Base-by-base conservation (phyloP, 92 coral and sea anemone species). In the Parazoanthus swiftii region DNA sequence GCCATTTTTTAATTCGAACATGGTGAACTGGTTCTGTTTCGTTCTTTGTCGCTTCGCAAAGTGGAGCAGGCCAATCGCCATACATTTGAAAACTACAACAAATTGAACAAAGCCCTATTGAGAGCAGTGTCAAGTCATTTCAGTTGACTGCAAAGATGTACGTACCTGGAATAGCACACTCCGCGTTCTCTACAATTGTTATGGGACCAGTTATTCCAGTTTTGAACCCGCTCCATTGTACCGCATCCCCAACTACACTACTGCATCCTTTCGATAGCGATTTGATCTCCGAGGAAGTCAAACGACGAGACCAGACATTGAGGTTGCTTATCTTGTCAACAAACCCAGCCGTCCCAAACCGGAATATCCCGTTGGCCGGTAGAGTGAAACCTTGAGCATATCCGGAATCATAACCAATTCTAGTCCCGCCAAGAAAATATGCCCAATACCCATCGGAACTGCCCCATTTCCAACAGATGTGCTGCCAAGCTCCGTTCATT, bases 211-310 rank as follows among this genome's bases (percentile, higher is more conserved):
- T 63, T 51, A 58, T 35, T 56, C 85, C 85, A 63, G 35, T 81
- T 33, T 74, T 81, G 51, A 81, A 81, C 13, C 73, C 73, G 14
- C 74, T 58, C 85, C 85, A 81, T 54, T 59, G 85, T 54, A 81
- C 85, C 16, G 72, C 37, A 21, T 81, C 85, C 3, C 85, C 85
- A 16, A 35, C 74, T 13, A 36, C 71, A 14, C 5, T 63, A 36
- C 73, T 66, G 74, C 85, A 81, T 2, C 85, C 85, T 42, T 81
- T 81, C 18, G 50, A 81, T 8, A 81, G 48, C 54, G 85, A 74
- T 20, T 14, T 5, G 14, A 81, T 58, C 21, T 58, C 85, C 2
- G 37, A 0, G 5, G 18, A 1, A 18, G 20, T 20, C 72, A 81
- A 5, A 5, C 5, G 6, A 36, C 74, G 74, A 3, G 85, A 59